Conservation (phyloP, 2,113 vertebrate genomes). For the Hippocampus mohnikei region DNA sequence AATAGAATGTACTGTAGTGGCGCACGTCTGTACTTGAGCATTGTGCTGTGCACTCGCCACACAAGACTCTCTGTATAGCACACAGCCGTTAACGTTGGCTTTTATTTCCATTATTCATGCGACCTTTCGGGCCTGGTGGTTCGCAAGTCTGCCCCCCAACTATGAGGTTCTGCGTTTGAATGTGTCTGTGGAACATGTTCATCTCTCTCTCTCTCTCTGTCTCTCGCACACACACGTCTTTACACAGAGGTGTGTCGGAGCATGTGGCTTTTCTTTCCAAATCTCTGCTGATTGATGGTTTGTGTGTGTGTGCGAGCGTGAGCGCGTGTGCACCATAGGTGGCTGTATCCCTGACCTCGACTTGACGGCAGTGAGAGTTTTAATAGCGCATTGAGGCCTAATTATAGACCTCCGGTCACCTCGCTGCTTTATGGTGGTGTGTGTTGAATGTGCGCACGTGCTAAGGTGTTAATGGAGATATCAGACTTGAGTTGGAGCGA, state of each 20-base stretch:
- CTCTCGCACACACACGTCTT: slow-evolving; percentile 28
- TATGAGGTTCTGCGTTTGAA: not conserved
- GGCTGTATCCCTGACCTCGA: slow-evolving; percentile 66
- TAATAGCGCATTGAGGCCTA: slow-evolving; percentile 70
- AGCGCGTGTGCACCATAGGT: slow-evolving; percentile 48
- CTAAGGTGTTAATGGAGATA: slow-evolving; percentile 66
- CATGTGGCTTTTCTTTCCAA: slow-evolving; percentile 38
- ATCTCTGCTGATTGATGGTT: slow-evolving; percentile 36
- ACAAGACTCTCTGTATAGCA: not conserved
- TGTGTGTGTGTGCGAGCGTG: slow-evolving; percentile 23
- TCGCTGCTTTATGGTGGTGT: slow-evolving; percentile 52
- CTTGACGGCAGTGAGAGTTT: slow-evolving; percentile 65
- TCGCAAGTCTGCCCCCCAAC: not conserved
- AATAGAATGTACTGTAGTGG: not conserved
- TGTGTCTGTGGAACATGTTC: not conserved
- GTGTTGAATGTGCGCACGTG: slow-evolving; percentile 25
- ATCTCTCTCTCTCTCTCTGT: slow-evolving; percentile 33
- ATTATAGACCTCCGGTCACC: slow-evolving; percentile 68
- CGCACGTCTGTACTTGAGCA: not conserved
- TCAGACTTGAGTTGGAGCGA: slow-evolving; percentile 60
- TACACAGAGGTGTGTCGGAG: slow-evolving; percentile 36
- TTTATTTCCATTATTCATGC: not conserved
- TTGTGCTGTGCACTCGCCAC: not conserved
- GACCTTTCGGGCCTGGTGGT: not conserved
- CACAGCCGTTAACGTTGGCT: not conserved